phyloP scores from a whole-genome alignment of 2,888 invertebrate species.

The Chaetoderma sp. region DNA sequence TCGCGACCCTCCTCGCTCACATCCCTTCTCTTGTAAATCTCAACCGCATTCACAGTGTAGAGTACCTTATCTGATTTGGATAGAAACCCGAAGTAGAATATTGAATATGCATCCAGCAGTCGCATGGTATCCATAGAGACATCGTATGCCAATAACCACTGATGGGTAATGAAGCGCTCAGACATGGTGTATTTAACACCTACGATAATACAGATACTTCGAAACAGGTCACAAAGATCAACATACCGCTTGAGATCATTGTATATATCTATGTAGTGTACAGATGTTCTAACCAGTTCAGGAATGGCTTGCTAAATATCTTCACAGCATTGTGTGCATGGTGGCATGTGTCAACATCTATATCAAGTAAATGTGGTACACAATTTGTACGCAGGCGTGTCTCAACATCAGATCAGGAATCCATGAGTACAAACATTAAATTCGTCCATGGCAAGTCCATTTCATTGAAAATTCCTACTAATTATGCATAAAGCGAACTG shows the following conservation, averaged over 20 bases:
- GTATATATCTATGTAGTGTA: slow-evolving; percentile 29
- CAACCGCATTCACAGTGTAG: not conserved
- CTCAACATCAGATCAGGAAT: slow-evolving; percentile 44
- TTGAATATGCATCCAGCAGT: slow-evolving; percentile 6
- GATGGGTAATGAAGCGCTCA: slow-evolving; percentile 32
- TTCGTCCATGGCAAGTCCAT: slow-evolving; percentile 47
- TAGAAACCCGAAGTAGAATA: slow-evolving; percentile 21
- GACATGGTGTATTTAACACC: slow-evolving; percentile 35
- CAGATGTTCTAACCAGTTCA: slow-evolving; percentile 30
- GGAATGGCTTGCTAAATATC: slow-evolving; percentile 38
- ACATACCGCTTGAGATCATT: slow-evolving; percentile 42
- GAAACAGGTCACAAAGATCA: slow-evolving; percentile 30
- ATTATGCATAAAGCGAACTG: no score
- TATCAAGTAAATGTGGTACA: slow-evolving; percentile 42
- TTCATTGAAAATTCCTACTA: no score
- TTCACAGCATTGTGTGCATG: slow-evolving; percentile 46
- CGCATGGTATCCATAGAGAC: slow-evolving; percentile 8
- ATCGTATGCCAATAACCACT: slow-evolving; percentile 42
- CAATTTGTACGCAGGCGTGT: slow-evolving; percentile 24
- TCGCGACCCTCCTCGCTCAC: not conserved
- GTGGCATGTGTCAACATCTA: slow-evolving; percentile 36
- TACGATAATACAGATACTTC: slow-evolving; percentile 31
- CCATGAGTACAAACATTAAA: slow-evolving; percentile 40
- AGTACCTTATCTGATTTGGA: not conserved
- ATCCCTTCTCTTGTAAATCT: not conserved